A percentile compares a stretch with the other conserved stretches of the same genome.
Evolutionary conservation across 1,140 invertebrate genomes (phyloP).

Genomic region (Archegozetes longisetosus): DNA sequence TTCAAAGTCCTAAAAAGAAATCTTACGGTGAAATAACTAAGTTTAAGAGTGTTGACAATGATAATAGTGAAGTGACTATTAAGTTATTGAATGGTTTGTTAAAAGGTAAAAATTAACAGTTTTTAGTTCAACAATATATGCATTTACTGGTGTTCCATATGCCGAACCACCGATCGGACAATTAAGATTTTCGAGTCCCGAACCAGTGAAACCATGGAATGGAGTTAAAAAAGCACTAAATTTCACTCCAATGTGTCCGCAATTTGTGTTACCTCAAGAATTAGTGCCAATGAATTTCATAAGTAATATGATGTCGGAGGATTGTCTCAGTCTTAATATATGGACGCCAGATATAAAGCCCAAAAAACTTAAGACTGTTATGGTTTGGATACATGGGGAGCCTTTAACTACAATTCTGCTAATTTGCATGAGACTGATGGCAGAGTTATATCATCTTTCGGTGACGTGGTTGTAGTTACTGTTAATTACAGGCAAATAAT

Average conservation of each 20-base stretch:
- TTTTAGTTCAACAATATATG: constrained; percentile 41
- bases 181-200: constrained; percentile 67
- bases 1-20: too few species aligned
- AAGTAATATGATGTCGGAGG: constrained; percentile 76
- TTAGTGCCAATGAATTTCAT: constrained; percentile 4
- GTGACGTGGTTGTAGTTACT: constrained; percentile 78
- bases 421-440: constrained; percentile 79
- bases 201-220: constrained; percentile 62
- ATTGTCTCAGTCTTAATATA: constrained; percentile 92
- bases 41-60: too few species aligned
- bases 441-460: constrained; percentile 63
- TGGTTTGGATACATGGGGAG: constrained; percentile 48
- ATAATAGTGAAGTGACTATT: too few species aligned
- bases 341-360: constrained; percentile 42
- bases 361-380: constrained; percentile 22
- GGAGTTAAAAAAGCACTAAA: constrained; percentile 38
- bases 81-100: too few species aligned
- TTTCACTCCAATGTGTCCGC: constrained; percentile 13
- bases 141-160: constrained; percentile 81
- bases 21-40: too few species aligned
- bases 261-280: constrained; percentile 4
- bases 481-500: constrained; percentile 75
- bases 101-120: background rate
- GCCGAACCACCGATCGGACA: constrained; percentile 76
- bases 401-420: constrained; percentile 70